phyloP scores from a whole-genome alignment of 2,797 vertebrate species.

The Anomalospiza imberbis region DNA sequence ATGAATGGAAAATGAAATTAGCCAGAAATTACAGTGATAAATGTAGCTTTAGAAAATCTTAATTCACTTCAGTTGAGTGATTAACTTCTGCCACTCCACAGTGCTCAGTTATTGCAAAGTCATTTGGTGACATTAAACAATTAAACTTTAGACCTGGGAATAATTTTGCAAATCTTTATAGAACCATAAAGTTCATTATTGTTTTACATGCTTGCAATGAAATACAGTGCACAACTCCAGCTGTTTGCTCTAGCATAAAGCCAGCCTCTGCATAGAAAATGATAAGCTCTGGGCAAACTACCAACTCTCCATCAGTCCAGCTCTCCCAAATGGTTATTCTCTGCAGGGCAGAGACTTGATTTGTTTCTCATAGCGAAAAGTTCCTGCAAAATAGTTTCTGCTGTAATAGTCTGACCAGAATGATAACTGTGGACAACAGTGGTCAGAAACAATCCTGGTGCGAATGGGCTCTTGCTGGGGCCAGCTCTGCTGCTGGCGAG shows the following conservation, averaged over 20 bases:
- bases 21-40: conserved; percentile 70
- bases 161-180: conserved; percentile 72
- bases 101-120: conserved; percentile 69
- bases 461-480: background rate
- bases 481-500: background rate
- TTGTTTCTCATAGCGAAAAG: background rate
- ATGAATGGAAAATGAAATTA: conserved; percentile 69
- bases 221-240: conserved; percentile 33
- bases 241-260: conserved; percentile 60
- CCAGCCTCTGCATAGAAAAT: conserved; percentile 27
- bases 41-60: conserved; percentile 70
- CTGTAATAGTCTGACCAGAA: background rate
- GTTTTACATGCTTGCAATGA: conserved; percentile 46
- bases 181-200: conserved; percentile 65
- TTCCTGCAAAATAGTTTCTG: conserved; percentile 16
- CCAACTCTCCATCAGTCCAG: conserved; percentile 31
- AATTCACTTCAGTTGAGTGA: conserved; percentile 71
- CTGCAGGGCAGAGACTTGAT: conserved; percentile 23
- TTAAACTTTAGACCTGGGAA: conserved; percentile 71
- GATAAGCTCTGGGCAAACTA: conserved; percentile 50
- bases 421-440: background rate
- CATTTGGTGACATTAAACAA: conserved; percentile 73
- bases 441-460: background rate
- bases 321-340: conserved; percentile 12
- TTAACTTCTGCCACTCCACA: conserved; percentile 71